Evolutionary conservation across 2,888 invertebrate species (phyloP).

Genomic region (Lasioglossum figueresi): DNA sequence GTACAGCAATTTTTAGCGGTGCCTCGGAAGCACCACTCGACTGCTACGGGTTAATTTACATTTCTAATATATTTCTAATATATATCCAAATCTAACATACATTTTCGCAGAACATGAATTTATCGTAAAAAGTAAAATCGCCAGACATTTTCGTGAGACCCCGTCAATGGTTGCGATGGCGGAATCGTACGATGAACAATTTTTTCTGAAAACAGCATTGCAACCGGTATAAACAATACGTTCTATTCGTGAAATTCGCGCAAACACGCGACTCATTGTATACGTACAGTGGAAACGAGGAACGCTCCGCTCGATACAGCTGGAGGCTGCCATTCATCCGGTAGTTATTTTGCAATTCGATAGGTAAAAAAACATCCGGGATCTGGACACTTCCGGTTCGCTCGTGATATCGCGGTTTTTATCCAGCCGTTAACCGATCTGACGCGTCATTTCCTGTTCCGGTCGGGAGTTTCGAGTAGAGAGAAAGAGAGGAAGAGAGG

Average conservation of each 20-base stretch:
- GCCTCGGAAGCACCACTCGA: no score
- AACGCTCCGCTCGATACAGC: background rate
- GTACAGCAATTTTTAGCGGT: no score
- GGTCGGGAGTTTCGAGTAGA: constrained; percentile 24
- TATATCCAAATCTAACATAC: background rate
- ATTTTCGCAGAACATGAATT: background rate
- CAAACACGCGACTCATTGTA: background rate
- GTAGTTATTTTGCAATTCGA: constrained; percentile 54
- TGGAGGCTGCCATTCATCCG: constrained; percentile 29
- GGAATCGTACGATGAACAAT: background rate
- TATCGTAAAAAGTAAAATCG: background rate
- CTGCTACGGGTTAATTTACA: no score
- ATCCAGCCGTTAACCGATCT: constrained; percentile 59
- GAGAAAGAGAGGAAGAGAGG: background rate
- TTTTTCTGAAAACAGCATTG: background rate
- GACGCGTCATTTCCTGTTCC: constrained; percentile 60
- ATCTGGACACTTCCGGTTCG: constrained; percentile 55
- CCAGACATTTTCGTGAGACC: background rate
- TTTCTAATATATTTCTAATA: no score
- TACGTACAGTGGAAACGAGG: background rate
- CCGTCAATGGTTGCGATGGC: background rate
- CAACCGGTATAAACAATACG: constrained; percentile 2
- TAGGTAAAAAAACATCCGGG: constrained; percentile 67
- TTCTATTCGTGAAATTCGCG: background rate
- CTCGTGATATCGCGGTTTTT: constrained; percentile 45